Evolutionary conservation across 2,113 vertebrate species (phyloP).

Genomic region (Tricholaema leucomelas): DNA sequence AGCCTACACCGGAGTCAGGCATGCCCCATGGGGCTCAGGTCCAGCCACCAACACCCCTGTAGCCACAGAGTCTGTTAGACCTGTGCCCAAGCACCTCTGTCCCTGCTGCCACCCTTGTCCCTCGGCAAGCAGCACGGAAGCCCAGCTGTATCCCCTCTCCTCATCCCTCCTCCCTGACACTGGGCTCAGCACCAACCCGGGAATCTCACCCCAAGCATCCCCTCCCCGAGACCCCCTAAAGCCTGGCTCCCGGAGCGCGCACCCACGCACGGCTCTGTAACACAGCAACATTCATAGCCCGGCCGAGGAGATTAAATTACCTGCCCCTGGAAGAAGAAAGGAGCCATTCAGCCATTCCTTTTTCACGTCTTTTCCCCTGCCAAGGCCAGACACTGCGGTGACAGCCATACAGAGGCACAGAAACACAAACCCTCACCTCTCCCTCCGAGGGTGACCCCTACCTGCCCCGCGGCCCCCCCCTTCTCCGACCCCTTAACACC

Average conservation of each 20-base stretch:
- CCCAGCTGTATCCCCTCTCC: neutral
- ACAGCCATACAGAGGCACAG: neutral
- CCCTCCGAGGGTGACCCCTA: neutral
- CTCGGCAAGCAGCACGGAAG: neutral
- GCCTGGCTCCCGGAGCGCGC: fast-evolving
- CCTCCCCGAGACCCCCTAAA: neutral
- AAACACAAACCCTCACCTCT: neutral
- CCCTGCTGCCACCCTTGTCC: neutral
- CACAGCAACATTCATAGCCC: conserved; percentile 5
- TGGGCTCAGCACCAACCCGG: neutral
- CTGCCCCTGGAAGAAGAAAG: conserved; percentile 53
- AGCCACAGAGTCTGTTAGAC: neutral
- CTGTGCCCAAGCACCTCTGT: fast-evolving
- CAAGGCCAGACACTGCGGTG: conserved; percentile 43
- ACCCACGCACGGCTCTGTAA: neutral
- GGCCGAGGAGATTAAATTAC: conserved; percentile 28
- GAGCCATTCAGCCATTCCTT: conserved; percentile 24
- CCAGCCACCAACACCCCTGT: fast-evolving
- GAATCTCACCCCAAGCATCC: neutral
- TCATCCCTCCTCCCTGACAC: fast-evolving
- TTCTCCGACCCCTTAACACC: neutral
- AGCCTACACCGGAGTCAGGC: neutral
- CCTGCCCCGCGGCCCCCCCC: neutral
- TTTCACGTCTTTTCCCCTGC: conserved; percentile 2
- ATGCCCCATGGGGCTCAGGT: fast-evolving